A percentile compares a stretch with the other conserved stretches of the same genome.
Evolutionary conservation across 2,113 vertebrate species (phyloP).

Genomic region (Cinclus mexicanus): DNA sequence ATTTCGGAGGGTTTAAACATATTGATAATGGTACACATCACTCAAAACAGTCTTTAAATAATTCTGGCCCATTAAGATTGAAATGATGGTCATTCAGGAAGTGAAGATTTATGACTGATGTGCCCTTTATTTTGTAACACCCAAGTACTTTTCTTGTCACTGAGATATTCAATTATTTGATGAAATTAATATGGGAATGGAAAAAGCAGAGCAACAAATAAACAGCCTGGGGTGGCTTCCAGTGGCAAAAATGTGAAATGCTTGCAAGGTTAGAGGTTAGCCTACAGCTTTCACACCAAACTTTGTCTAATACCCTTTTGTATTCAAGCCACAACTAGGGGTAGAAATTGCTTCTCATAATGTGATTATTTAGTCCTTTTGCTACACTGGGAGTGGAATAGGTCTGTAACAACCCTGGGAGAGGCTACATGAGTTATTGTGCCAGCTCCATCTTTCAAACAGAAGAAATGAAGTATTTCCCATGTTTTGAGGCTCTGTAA

Average conservation of each 20-base stretch:
- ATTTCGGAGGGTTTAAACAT: background rate
- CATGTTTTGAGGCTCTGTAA: background rate
- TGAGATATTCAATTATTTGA: background rate
- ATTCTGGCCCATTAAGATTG: background rate
- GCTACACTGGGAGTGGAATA: background rate
- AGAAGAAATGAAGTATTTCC: background rate
- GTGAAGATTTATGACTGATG: background rate
- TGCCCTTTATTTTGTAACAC: background rate
- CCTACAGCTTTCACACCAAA: background rate
- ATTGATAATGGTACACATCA: background rate
- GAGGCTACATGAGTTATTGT: background rate
- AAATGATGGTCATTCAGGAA: background rate
- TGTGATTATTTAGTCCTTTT: background rate
- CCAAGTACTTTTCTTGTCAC: background rate
- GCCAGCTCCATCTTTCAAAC: background rate
- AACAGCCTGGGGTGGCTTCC: background rate
- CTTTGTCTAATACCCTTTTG: background rate
- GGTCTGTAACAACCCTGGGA: background rate
- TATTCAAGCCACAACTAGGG: background rate
- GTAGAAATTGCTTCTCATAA: background rate
- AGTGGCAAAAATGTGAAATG: background rate
- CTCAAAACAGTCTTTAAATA: background rate
- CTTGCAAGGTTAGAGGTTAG: background rate
- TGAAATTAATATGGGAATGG: background rate
- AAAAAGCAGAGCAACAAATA: slow-evolving; percentile 13